Conservation (phyloP, 92 coral and sea anemone genomes). For the Palythoa grandiflora region DNA sequence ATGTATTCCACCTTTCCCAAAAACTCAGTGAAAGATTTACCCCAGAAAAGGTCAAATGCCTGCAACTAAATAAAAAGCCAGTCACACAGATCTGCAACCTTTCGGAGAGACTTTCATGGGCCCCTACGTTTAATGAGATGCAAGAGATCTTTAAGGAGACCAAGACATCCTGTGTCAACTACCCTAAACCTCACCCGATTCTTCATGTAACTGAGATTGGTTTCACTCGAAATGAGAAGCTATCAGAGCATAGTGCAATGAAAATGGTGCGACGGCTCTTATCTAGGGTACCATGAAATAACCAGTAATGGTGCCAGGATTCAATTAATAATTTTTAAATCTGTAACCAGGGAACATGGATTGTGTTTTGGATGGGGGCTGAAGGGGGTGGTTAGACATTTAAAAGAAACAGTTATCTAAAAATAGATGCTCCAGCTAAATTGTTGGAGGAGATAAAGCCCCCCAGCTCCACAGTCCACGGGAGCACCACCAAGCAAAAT, state of each 20-base stretch:
- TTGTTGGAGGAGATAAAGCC: too few species aligned
- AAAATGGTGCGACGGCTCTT: conserved; percentile 42
- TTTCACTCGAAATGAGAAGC: background rate
- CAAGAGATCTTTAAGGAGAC: background rate
- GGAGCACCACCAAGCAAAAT: too few species aligned
- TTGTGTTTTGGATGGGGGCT: too few species aligned
- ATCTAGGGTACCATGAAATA: background rate
- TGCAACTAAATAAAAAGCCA: background rate
- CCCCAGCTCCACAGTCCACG: too few species aligned
- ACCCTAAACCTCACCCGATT: conserved; percentile 24
- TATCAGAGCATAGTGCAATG: conserved; percentile 24
- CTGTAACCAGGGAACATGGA: too few species aligned
- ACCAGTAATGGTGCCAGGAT: background rate
- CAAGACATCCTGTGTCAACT: background rate
- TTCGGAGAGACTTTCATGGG: conserved; percentile 40
- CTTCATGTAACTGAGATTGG: background rate
- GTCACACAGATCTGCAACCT: conserved; percentile 15
- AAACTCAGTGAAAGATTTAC: conserved; percentile 10
- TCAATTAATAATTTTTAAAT: too few species aligned
- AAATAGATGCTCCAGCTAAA: too few species aligned
- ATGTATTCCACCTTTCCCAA: conserved; percentile 43
- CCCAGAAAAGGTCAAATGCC: background rate
- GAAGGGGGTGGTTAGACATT: too few species aligned
- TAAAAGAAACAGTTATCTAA: too few species aligned
- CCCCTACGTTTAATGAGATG: conserved; percentile 16